These are phyloP conservation scores for Sphaerophoria rueppellii DNA, from an alignment of 2,888 invertebrate genomes.

Conservation along the genomic window DNA sequence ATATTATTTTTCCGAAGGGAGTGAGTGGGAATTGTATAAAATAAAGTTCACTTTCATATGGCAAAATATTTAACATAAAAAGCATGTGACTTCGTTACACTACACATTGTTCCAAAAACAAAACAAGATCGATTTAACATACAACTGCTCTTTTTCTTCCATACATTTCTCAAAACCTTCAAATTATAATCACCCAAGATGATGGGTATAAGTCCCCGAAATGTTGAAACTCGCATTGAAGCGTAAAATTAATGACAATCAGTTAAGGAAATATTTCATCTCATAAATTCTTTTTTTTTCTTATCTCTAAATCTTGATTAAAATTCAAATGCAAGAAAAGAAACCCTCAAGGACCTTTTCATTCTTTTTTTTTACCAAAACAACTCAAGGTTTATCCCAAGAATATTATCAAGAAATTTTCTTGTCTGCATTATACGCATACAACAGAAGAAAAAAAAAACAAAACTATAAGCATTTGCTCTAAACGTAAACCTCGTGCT, in stretches of 20 bases:
- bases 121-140: too few species aligned
- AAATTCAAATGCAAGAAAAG: not conserved
- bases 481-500: slow-evolving; percentile 31
- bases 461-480: slow-evolving; percentile 1
- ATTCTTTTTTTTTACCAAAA: slow-evolving; percentile 23
- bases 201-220: too few species aligned
- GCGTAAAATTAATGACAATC: slow-evolving; percentile 5
- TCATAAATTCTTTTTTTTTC: slow-evolving; percentile 11
- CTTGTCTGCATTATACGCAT: slow-evolving; percentile 30
- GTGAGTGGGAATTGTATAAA: too few species aligned
- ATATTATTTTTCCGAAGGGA: too few species aligned
- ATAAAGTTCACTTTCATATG: too few species aligned
- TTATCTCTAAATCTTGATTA: not conserved
- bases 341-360: slow-evolving; percentile 44
- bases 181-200: too few species aligned
- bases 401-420: slow-evolving; percentile 46
- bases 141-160: too few species aligned
- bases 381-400: slow-evolving; percentile 64
- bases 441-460: not conserved
- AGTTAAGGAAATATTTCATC: slow-evolving; percentile 35
- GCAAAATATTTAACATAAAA: too few species aligned
- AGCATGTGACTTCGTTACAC: too few species aligned
- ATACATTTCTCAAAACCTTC: too few species aligned
- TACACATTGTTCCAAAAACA: too few species aligned
- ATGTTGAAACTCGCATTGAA: slow-evolving; percentile 12